phyloP scores from a whole-genome alignment of 1,140 invertebrate species.

The Pissodes strobi region DNA sequence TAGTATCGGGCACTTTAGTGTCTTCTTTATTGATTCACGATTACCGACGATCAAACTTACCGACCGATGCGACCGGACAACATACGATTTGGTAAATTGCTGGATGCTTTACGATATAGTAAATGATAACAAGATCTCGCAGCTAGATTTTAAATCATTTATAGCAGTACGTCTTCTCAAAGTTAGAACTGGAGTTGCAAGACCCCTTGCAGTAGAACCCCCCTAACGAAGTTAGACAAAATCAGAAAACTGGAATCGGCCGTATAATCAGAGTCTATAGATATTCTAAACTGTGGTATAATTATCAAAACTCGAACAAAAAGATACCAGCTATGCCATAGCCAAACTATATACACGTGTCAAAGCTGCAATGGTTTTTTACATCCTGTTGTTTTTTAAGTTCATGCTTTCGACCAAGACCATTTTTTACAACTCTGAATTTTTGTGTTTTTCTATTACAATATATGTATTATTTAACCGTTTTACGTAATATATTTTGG shows the following conservation, averaged over 20 bases:
- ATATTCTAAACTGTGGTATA: too few species aligned
- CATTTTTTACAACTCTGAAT: neutral
- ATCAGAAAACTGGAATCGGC: constrained; percentile 3
- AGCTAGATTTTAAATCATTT: constrained; percentile 38
- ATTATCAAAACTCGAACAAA: constrained; percentile 20
- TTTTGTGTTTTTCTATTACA: constrained; percentile 11
- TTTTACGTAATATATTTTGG: too few species aligned
- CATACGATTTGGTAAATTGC: constrained; percentile 42
- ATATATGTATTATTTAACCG: too few species aligned
- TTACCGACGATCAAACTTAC: too few species aligned
- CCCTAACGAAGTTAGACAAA: constrained; percentile 16
- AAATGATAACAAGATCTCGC: constrained; percentile 36
- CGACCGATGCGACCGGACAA: too few species aligned
- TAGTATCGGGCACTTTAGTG: too few species aligned
- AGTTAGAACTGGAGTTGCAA: too few species aligned
- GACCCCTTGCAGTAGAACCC: constrained; percentile 18
- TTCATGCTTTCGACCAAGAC: constrained; percentile 1
- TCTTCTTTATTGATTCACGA: too few species aligned
- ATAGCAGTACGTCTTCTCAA: too few species aligned
- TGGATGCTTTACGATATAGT: constrained; percentile 38
- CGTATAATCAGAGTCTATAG: too few species aligned
- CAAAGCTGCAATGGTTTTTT: constrained; percentile 5
- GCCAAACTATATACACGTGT: constrained; percentile 15
- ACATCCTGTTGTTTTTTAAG: constrained; percentile 16
- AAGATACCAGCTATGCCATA: constrained; percentile 21